Percentiles rank a stretch among this genome's conserved stretches.
Evolutionary conservation across 2,797 vertebrate genomes (phyloP).

Genomic region (Erpetoichthys calabaricus): DNA sequence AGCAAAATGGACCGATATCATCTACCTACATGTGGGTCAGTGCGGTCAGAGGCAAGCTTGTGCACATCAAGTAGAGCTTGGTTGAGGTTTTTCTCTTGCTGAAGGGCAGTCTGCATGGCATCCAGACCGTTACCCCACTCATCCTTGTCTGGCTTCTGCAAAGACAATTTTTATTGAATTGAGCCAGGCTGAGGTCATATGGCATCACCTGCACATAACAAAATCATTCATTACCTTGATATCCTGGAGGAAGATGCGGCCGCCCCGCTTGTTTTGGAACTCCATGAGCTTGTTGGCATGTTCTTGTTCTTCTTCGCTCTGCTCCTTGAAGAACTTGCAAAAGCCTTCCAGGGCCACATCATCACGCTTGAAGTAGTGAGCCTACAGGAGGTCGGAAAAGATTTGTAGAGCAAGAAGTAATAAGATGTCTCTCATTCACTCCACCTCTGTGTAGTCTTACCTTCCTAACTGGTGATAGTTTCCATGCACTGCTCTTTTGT

Average conservation of each 20-base stretch:
- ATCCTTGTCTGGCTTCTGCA: constrained; percentile 79
- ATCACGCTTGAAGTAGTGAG: constrained; percentile 49
- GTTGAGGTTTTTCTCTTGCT: constrained; percentile 82
- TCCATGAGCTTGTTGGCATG: constrained; percentile 47
- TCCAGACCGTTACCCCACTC: constrained; percentile 82
- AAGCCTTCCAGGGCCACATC: constrained; percentile 56
- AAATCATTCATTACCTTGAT: too few species aligned
- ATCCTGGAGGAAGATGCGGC: constrained; percentile 47
- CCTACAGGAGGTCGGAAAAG: too few species aligned
- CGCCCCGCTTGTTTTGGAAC: constrained; percentile 55
- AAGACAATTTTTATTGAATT: too few species aligned
- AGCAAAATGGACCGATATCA: too few species aligned
- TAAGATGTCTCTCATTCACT: too few species aligned
- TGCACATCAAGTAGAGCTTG: constrained; percentile 70
- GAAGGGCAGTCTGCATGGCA: constrained; percentile 73
- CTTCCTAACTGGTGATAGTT: too few species aligned
- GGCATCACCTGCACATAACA: too few species aligned
- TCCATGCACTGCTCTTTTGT: too few species aligned
- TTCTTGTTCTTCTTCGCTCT: constrained; percentile 44
- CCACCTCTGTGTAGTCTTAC: too few species aligned
- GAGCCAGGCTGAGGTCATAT: too few species aligned
- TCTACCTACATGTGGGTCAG: constrained; percentile 62
- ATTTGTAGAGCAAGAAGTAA: too few species aligned
- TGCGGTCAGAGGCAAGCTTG: constrained; percentile 51
- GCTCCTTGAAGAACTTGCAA: constrained; percentile 55